A percentile compares a stretch with the other conserved stretches of the same genome.
Conservation (phyloP, 2,888 invertebrate genomes). For the Drosophila pseudotakahashii region DNA sequence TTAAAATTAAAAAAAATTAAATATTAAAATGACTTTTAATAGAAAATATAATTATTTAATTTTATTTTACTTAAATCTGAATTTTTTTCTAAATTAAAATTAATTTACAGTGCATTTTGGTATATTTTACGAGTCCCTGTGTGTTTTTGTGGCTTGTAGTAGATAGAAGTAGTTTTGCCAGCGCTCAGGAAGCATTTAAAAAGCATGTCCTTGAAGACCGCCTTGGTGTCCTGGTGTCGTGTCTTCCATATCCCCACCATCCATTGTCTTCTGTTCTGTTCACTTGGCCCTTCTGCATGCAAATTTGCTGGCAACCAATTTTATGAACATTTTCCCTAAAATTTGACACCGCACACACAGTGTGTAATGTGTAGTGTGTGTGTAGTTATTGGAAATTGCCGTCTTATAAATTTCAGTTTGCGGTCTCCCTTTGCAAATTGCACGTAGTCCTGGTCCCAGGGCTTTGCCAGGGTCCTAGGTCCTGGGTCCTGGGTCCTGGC, state of each 20-base stretch:
- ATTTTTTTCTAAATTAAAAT: no score
- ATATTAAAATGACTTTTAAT: no score
- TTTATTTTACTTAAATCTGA: no score
- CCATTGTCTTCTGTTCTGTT: slow-evolving; percentile 9
- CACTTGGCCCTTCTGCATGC: slow-evolving; percentile 48
- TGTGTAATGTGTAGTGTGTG: slow-evolving; percentile 10
- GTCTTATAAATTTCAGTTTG: slow-evolving; percentile 74
- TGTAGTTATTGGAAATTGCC: slow-evolving; percentile 74
- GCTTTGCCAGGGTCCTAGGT: not conserved
- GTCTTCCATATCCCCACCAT: not conserved
- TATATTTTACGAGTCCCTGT: slow-evolving; percentile 4
- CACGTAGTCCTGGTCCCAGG: slow-evolving; percentile 40
- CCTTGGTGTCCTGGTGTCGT: slow-evolving; percentile 7
- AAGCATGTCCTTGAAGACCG: slow-evolving; percentile 70
- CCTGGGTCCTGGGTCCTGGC: slow-evolving; percentile 4
- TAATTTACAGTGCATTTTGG: slow-evolving; percentile 3
- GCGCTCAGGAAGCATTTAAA: slow-evolving; percentile 65
- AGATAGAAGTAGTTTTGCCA: slow-evolving; percentile 45
- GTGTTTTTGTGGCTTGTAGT: slow-evolving; percentile 29
- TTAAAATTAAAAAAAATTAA: no score
- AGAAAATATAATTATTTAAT: no score
- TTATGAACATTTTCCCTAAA: slow-evolving; percentile 74
- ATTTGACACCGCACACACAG: slow-evolving; percentile 64
- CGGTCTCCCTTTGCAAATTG: slow-evolving; percentile 67
- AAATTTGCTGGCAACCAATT: slow-evolving; percentile 74